phyloP scores from a whole-genome alignment of 30 jellyfish, hydroid and myxozoan genomes.

The Pelagia noctiluca region DNA sequence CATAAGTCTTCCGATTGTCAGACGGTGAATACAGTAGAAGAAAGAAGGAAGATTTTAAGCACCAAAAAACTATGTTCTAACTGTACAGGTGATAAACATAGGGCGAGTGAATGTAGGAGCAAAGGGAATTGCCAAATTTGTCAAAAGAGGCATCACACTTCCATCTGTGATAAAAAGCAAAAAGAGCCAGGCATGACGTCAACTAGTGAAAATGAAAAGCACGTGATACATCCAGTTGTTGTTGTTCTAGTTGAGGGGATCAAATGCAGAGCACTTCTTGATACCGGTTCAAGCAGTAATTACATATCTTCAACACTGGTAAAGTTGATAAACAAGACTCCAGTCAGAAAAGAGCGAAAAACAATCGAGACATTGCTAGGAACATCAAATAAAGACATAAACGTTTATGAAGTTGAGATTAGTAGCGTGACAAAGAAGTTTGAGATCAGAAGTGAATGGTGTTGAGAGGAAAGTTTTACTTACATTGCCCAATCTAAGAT shows the following conservation, averaged over 20 bases:
- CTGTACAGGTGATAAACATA: constrained; percentile 56
- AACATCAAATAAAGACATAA: constrained; percentile 9
- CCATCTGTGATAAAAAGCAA: constrained; percentile 32
- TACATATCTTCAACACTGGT: neutral
- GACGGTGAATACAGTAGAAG: constrained; percentile 16
- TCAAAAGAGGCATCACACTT: constrained; percentile 56
- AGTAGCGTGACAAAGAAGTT: neutral
- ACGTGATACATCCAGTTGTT: neutral
- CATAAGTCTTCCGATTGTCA: neutral
- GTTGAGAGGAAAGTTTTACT: constrained; percentile 28
- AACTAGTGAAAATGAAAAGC: neutral
- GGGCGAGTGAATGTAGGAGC: constrained; percentile 39
- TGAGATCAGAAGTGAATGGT: neutral
- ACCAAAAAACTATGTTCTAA: constrained; percentile 34
- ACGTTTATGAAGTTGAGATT: constrained; percentile 17
- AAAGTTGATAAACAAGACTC: neutral
- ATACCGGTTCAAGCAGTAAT: neutral
- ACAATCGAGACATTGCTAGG: constrained; percentile 56
- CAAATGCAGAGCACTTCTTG: neutral
- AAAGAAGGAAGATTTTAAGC: constrained; percentile 25
- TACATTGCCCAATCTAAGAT: constrained; percentile 34
- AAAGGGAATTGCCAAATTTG: constrained; percentile 29
- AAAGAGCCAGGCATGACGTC: neutral
- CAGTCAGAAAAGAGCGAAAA: constrained; percentile 30
- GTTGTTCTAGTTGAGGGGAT: neutral